These are phyloP conservation scores for Aphidoletes aphidimyza DNA, from an alignment of 2,888 invertebrate genomes.

Conservation along the genomic window DNA sequence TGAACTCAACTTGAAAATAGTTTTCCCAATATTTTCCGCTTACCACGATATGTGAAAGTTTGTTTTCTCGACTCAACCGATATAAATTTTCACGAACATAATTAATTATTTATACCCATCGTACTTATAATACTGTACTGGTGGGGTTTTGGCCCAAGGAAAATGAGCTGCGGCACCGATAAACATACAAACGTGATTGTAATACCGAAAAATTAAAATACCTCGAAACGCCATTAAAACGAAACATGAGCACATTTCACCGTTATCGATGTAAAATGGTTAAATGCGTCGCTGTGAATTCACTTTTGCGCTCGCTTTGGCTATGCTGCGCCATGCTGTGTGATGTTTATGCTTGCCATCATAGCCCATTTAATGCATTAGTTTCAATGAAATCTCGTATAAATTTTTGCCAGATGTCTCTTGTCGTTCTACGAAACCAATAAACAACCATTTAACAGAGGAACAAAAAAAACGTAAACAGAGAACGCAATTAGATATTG, in stretches of 20 bases:
- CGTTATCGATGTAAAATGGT: background rate
- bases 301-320: no score
- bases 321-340: no score
- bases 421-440: constrained; percentile 20
- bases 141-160: background rate
- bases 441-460: background rate
- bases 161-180: background rate
- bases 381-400: background rate
- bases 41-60: background rate
- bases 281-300: no score
- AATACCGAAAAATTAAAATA: background rate
- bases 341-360: background rate
- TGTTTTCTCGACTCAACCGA: background rate
- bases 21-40: constrained; percentile 23
- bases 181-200: constrained; percentile 21
- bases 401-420: background rate
- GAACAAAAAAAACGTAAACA: background rate
- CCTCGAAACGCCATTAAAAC: background rate
- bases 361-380: background rate
- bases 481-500: constrained; percentile 18
- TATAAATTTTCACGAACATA: constrained; percentile 30
- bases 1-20: background rate
- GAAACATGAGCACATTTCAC: background rate
- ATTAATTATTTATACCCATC: constrained; percentile 27
- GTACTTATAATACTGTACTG: background rate